Evolutionary conservation across 2,113 vertebrate genomes (phyloP).

Genomic region (Psettodes erumei): DNA sequence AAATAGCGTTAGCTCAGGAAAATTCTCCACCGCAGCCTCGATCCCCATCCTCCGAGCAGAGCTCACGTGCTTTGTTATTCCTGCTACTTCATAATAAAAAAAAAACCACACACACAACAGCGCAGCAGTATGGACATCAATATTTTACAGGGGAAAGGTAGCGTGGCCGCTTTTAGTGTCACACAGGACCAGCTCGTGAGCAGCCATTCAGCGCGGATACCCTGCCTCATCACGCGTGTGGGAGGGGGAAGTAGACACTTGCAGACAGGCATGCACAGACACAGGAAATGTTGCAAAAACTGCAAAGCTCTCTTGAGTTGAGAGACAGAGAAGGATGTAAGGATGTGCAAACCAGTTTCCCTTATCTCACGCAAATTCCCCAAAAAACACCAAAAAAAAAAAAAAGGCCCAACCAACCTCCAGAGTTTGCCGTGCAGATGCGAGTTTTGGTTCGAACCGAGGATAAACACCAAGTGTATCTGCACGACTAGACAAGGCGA

Average conservation of each 20-base stretch:
- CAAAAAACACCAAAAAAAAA: background rate
- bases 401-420: background rate
- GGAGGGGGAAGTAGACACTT: constrained; percentile 47
- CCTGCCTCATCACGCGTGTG: constrained; percentile 9
- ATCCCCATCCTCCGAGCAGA: background rate
- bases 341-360: background rate
- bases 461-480: too few species aligned
- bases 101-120: background rate
- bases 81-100: constrained; percentile 19
- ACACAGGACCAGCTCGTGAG: constrained; percentile 2
- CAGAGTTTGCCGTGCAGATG: background rate
- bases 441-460: background rate
- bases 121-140: background rate
- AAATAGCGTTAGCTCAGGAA: constrained; percentile 43
- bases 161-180: background rate
- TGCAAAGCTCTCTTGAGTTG: constrained; percentile 13
- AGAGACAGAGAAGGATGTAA: background rate
- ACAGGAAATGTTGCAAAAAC: constrained; percentile 61
- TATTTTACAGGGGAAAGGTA: background rate
- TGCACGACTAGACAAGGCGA: background rate
- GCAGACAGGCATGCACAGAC: constrained; percentile 40
- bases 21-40: constrained; percentile 12
- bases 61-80: constrained; percentile 5
- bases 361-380: background rate
- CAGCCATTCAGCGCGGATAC: constrained; percentile 3